A percentile compares a stretch with the other conserved stretches of the same genome.
phyloP scores from a whole-genome alignment of 2,797 vertebrate genomes.

The Microhierax caerulescens region DNA sequence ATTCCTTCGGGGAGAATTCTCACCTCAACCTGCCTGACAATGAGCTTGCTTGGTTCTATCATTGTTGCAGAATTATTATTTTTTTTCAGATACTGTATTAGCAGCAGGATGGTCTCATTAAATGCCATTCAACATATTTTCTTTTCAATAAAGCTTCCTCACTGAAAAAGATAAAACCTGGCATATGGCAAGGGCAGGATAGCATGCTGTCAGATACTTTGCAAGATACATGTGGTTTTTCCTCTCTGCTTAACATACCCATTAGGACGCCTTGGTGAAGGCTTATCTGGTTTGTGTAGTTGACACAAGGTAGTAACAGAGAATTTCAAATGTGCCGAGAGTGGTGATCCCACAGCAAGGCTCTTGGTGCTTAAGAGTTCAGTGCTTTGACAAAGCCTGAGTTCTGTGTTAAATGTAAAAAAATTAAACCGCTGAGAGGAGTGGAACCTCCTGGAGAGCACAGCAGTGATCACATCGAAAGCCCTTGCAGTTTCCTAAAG shows the following conservation, averaged over 20 bases:
- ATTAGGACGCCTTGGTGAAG: neutral
- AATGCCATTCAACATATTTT: neutral
- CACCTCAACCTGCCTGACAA: neutral
- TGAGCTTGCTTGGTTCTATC: neutral
- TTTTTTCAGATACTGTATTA: neutral
- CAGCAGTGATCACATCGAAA: neutral
- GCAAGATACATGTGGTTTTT: neutral
- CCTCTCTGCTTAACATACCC: neutral
- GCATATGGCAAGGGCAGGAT: neutral
- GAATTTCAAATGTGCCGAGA: neutral
- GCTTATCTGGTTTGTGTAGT: neutral
- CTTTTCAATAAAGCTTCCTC: neutral
- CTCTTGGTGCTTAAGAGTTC: neutral
- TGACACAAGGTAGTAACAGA: neutral
- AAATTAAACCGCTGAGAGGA: neutral
- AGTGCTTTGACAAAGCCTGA: neutral
- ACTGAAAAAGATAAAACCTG: neutral
- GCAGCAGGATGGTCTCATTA: neutral
- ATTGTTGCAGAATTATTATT: neutral
- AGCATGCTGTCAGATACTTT: neutral
- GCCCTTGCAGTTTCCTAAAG: neutral
- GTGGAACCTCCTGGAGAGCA: neutral
- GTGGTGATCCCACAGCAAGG: neutral
- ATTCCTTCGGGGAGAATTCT: neutral
- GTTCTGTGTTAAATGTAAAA: neutral